Base-by-base conservation (phyloP, 2,113 vertebrate species). In the Cygnus atratus region DNA sequence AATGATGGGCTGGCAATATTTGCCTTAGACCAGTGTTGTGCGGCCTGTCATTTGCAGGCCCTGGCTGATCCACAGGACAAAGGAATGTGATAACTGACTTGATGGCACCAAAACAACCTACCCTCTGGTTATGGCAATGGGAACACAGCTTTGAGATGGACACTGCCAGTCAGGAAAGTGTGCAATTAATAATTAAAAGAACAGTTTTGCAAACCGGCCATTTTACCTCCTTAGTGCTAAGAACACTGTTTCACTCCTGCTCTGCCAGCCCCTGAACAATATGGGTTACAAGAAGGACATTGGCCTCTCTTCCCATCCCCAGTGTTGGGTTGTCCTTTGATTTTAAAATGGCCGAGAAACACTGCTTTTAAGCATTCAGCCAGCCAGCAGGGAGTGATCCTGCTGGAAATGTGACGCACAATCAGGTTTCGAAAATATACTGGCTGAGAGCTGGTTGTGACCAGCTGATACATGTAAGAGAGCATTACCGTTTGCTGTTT, bases 401-500 rank as follows among this genome's bases (percentile, higher is more conserved):
- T 86, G 31, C 2, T 20, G 65, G 57, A 92, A 92, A 78, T 71
- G 63, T 50, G n/a, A 76, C 59, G 28, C n/a, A 58, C 31, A 50
- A 90, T 46, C 21, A 18, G 33, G 52, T 78, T 86, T 74, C 88
- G 12, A 73, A 85, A 92, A 76, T 14, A 1, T 35, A 33, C 6
- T 31, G 73, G 8, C 44, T 35, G 46, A 72, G 35, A 71, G 26
- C 43, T 79, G 74, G 17, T 52, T 93, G 43, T 74, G 61, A 35
- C n/a, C 77, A 65, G 14, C 9, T 18, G 63, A 67, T 58, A 39
- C 1, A 21, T 10, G 10, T 46, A 83, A 66, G 25, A 0, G 0
- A 77, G 15, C 22, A 2, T 61, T 75, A 29, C 21, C 61, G 43
- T 14, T 61, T 39, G 7, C 9, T 61, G 24, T 1, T 80, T 85